Percentiles rank a stretch among this genome's conserved stretches.
Evolutionary conservation across 2,888 invertebrate species (phyloP).

Genomic region (Cephus rjabovi): DNA sequence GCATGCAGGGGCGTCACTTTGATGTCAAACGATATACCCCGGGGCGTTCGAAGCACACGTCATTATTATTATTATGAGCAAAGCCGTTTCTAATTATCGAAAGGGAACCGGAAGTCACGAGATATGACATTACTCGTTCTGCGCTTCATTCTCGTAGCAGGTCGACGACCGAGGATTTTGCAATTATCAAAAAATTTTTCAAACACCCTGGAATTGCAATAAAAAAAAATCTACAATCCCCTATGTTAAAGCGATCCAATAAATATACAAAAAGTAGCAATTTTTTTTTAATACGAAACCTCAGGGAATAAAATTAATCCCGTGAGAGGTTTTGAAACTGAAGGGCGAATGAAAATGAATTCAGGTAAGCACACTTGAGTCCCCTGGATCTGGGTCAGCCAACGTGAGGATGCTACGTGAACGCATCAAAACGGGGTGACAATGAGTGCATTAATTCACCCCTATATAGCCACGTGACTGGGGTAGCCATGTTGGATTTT

Average conservation of each 20-base stretch:
- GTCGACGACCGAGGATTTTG: not conserved
- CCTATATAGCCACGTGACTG: conserved; percentile 63
- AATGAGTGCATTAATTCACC: conserved; percentile 53
- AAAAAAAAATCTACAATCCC: not conserved
- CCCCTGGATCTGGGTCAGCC: not conserved
- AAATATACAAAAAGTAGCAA: not conserved
- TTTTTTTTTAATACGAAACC: not conserved
- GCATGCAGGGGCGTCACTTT: conserved; percentile 37
- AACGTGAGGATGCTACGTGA: not conserved
- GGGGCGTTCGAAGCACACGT: conserved; percentile 38
- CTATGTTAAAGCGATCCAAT: not conserved
- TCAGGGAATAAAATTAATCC: not conserved
- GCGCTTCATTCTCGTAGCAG: conserved; percentile 21
- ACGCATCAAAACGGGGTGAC: conserved; percentile 23
- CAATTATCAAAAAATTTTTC: not conserved
- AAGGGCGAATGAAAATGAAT: not conserved
- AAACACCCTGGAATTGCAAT: not conserved
- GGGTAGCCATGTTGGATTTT: conserved; percentile 54
- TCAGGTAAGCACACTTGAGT: not conserved
- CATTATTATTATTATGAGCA: conserved; percentile 54
- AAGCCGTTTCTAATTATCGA: conserved; percentile 58
- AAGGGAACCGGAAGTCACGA: conserved; percentile 53
- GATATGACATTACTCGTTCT: conserved; percentile 26
- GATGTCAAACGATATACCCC: conserved; percentile 18
- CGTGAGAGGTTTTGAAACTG: not conserved